Conservation (phyloP, 2,797 vertebrate species). For the Anguilla marmorata region DNA sequence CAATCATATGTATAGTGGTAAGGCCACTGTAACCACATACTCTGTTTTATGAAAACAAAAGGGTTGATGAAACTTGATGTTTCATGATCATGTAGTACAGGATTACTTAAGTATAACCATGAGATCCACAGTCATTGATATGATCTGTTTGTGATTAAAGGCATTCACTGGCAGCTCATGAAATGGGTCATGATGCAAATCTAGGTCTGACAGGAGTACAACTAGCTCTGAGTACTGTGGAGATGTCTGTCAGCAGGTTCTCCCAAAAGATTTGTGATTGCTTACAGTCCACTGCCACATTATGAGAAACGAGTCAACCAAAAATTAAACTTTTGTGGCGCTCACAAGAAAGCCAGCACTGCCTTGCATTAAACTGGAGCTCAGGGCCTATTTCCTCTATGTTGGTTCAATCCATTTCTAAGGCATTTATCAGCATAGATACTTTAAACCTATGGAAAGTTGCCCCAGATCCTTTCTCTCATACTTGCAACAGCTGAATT, state of each 20-base stretch:
- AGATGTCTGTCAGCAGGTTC: constrained; percentile 12
- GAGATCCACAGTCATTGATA: too few species aligned
- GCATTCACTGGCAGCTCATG: background rate
- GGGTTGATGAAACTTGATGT: too few species aligned
- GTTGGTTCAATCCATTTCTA: background rate
- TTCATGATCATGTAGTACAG: too few species aligned
- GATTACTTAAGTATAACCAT: too few species aligned
- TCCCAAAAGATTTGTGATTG: background rate
- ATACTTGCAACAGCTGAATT: background rate
- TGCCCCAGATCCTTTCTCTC: background rate
- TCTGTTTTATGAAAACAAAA: too few species aligned
- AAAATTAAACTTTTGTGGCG: background rate
- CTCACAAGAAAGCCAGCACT: background rate
- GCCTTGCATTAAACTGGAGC: background rate
- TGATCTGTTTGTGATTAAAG: too few species aligned
- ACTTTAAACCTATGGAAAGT: background rate
- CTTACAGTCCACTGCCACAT: background rate
- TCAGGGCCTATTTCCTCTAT: background rate
- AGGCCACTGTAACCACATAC: too few species aligned
- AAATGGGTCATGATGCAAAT: background rate
- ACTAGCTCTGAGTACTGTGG: too few species aligned
- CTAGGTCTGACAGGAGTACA: constrained; percentile 11
- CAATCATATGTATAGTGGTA: too few species aligned
- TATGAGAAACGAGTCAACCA: background rate
- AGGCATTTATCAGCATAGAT: background rate